Conservation (phyloP, 2,113 vertebrate species). For the Alosa alosa region DNA sequence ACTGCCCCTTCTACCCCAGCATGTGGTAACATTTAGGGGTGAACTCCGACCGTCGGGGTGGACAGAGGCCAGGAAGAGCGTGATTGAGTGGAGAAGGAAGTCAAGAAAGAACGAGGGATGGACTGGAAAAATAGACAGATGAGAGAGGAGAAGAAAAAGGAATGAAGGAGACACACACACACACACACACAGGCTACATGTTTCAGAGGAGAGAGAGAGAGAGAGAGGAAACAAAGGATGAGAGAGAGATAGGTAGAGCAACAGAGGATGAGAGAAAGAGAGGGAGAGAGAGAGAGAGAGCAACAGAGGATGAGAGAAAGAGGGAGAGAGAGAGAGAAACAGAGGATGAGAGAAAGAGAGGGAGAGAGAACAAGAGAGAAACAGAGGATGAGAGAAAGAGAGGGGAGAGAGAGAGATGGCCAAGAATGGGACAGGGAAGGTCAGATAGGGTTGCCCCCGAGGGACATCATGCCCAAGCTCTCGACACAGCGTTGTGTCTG, state of each 20-base stretch:
- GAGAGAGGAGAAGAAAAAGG: too few relatives aligned
- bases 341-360: too few relatives aligned
- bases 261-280: too few relatives aligned
- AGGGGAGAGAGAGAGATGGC: slow-evolving; percentile 28
- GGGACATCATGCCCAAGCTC: slow-evolving; percentile 54
- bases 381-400: too few relatives aligned
- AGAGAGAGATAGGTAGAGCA: too few relatives aligned
- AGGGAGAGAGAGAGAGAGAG: too few relatives aligned
- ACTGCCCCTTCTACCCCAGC: slow-evolving; percentile 49
- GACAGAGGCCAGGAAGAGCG: neutral
- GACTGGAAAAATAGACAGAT: neutral
- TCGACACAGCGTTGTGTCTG: slow-evolving; percentile 61
- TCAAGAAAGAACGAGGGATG: neutral
- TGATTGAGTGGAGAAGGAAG: neutral
- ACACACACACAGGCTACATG: neutral
- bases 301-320: too few relatives aligned
- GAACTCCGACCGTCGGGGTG: slow-evolving; percentile 47
- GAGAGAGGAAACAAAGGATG: too few relatives aligned
- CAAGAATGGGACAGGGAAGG: slow-evolving; percentile 37
- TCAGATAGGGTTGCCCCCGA: slow-evolving; percentile 57
- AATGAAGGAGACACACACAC: neutral
- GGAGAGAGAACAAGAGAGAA: too few relatives aligned
- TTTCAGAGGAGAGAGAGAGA: neutral
- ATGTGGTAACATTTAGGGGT: slow-evolving; percentile 75
- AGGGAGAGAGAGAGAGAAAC: too few relatives aligned